These are phyloP conservation scores for Holacanthus passer DNA, from an alignment of 2,113 vertebrate species.

Conservation along the genomic window DNA sequence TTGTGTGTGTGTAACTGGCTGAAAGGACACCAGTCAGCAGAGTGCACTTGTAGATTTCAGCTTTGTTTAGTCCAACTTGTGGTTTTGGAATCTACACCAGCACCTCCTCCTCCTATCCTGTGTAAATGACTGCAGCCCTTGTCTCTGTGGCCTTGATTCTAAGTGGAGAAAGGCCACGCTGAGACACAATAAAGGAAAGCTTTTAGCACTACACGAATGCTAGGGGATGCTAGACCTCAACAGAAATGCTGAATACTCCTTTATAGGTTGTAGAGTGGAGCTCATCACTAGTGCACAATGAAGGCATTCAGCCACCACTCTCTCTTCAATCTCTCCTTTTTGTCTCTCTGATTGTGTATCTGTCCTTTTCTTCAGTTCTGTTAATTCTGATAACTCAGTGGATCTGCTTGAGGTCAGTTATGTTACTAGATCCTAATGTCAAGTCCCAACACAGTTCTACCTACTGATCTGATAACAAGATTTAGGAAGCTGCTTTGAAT, in stretches of 20 bases:
- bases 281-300: constrained; percentile 52
- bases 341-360: constrained; percentile 6
- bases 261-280: constrained; percentile 29
- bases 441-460: too few species aligned
- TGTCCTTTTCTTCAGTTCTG: constrained; percentile 15
- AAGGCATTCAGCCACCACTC: constrained; percentile 39
- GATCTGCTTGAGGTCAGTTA: neutral
- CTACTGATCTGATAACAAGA: neutral
- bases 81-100: neutral
- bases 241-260: constrained; percentile 19
- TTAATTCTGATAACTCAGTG: constrained; percentile 8
- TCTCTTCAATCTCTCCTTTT: constrained; percentile 13
- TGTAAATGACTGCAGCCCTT: constrained; percentile 17
- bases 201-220: constrained; percentile 33
- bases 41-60: neutral
- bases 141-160: constrained; percentile 45
- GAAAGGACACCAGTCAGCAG: neutral
- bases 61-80: neutral
- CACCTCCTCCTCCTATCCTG: neutral
- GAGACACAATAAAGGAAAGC: constrained; percentile 45
- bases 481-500: neutral
- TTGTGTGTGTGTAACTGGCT: neutral
- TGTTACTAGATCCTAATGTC: neutral
- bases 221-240: constrained; percentile 24
- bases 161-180: constrained; percentile 15